A percentile compares a stretch with the other conserved stretches of the same genome.
These are phyloP conservation scores for Petrocephalus microphthalmus DNA, from an alignment of 2,113 vertebrate genomes.

Conservation along the genomic window DNA sequence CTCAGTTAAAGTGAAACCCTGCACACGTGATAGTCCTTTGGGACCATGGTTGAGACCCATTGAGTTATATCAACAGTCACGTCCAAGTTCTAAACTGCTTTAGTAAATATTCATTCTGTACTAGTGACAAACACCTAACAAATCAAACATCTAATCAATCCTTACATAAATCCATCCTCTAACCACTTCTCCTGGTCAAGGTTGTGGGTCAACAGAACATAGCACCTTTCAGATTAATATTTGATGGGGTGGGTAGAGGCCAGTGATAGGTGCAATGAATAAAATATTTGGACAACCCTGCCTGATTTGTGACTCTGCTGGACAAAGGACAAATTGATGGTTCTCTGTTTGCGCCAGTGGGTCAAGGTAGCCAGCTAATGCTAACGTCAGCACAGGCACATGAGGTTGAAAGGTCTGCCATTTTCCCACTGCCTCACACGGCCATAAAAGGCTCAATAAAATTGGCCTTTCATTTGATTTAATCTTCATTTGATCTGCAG, in stretches of 20 bases:
- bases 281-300: not conserved
- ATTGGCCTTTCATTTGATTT: not conserved
- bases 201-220: not conserved
- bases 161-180: not conserved
- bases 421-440: not conserved
- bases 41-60: not conserved
- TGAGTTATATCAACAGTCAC: not conserved
- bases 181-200: not conserved
- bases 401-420: not conserved
- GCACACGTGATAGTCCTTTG: not conserved
- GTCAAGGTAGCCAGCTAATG: not conserved
- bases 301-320: not conserved
- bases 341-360: not conserved
- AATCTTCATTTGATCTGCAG: not conserved
- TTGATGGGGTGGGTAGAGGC: not conserved
- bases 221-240: not conserved
- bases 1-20: not conserved
- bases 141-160: not conserved
- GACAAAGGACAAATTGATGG: not conserved
- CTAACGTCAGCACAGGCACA: not conserved
- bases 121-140: not conserved
- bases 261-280: not conserved
- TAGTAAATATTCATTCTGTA: not conserved
- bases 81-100: not conserved
- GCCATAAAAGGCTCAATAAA: not conserved